Percentiles rank a stretch among this genome's conserved stretches.
Evolutionary conservation across 2,797 vertebrate genomes (phyloP).

Genomic region (Tokudaia muenninki): DNA sequence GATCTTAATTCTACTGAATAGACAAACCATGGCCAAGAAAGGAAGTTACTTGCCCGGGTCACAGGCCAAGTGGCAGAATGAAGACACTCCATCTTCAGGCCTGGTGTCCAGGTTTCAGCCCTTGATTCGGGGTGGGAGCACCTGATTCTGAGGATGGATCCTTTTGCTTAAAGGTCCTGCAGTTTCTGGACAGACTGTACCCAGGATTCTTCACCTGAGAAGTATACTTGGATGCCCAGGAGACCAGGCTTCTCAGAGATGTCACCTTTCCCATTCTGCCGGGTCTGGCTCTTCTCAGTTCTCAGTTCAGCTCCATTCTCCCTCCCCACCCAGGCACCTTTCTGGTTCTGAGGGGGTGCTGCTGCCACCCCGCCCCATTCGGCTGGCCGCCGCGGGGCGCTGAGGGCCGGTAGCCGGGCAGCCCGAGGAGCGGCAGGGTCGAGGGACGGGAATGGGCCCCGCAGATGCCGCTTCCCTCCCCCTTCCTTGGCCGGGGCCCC

Average conservation of each 20-base stretch:
- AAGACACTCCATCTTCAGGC: not conserved
- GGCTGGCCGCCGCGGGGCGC: not conserved
- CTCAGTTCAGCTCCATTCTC: not conserved
- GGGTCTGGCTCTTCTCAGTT: not conserved
- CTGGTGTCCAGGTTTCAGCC: not conserved
- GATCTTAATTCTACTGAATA: slow-evolving; percentile 16
- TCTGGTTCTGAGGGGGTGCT: not conserved
- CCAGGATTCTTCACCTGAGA: not conserved
- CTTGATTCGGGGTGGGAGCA: not conserved
- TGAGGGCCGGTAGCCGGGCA: not conserved
- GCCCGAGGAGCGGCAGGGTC: not conserved
- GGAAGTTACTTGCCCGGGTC: slow-evolving; percentile 21
- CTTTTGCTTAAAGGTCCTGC: not conserved
- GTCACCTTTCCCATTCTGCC: slow-evolving; percentile 31
- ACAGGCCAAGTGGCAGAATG: slow-evolving; percentile 10
- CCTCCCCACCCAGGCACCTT: not conserved
- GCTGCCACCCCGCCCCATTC: not conserved
- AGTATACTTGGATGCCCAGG: not conserved
- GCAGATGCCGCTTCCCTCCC: slow-evolving; percentile 66
- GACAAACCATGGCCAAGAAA: slow-evolving; percentile 12
- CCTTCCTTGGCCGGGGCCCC: slow-evolving; percentile 79
- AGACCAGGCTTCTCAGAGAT: not conserved
- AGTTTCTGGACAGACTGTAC: not conserved
- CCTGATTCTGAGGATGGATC: not conserved
- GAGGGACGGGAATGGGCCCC: slow-evolving; percentile 29